Base-by-base conservation (phyloP, 1,140 invertebrate genomes). In the Acromyrmex heyeri region DNA sequence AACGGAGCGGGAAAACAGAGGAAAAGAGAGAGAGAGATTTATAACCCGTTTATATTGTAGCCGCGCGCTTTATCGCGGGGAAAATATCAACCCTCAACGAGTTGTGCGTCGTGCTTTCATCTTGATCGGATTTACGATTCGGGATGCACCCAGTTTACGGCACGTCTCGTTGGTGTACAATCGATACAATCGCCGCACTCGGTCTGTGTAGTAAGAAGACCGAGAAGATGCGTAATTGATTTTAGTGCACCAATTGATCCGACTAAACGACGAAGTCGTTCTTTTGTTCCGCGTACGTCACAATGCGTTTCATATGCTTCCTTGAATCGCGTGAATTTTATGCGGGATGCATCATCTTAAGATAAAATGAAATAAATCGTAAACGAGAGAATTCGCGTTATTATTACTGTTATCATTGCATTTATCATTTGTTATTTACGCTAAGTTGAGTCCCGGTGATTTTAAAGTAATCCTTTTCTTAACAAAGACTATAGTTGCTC, bases 171-270 rank as follows among this genome's bases (percentile, higher is more conserved):
- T 24, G 59, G 53, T 24, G 34, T 50, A n/a, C 24, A 77, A 73
- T 73, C 57, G 76, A 65, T 78, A 48, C 76, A 6, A 53, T 57
- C 30, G 30, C 38, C 53, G 57, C 14, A 27, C n/a, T 75, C n/a
- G 34, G 21, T 72, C 24, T 38, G 38, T 82, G 55, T 38, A 44
- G n/a, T 75, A 61, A 73, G 53, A 73, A 73, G 24, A 82, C 30
- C 21, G 65, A 72, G 78, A 82, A 50, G 69, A 59, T 48, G 79
- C 67, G 14, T 75, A 83, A 83, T 83, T 83, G 64, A 85, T 81
- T 30, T 30, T 61, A 72, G 55, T 14, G 55, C 79, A 18, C 44
- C 79, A 83, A 87, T 76, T 64, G 73, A 70, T 85, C 75, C 55
- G 61, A 81, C 50, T 86, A 77, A 69, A 24, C 44, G 55, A 87